Percentiles rank a stretch among this genome's conserved stretches.
These are phyloP conservation scores for Glossosoma conforme DNA, from an alignment of 1,140 invertebrate species.

Conservation along the genomic window DNA sequence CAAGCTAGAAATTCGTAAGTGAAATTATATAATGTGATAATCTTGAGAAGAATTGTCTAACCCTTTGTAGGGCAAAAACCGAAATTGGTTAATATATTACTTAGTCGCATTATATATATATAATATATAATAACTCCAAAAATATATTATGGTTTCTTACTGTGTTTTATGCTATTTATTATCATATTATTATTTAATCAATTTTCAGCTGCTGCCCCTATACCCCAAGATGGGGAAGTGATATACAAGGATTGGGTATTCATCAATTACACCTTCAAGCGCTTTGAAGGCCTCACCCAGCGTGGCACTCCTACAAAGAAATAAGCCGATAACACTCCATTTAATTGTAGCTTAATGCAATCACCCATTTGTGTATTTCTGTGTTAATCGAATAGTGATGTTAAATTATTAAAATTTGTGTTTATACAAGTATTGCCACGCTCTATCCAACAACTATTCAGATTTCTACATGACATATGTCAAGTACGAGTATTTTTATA, in stretches of 20 bases:
- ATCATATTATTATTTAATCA: conserved; percentile 6
- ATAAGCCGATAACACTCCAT: conserved; percentile 35
- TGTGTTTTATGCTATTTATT: background rate
- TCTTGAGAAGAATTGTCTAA: background rate
- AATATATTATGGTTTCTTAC: no score
- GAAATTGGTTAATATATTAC: no score
- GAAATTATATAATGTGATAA: conserved; percentile 4
- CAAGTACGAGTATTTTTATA: no score
- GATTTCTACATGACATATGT: no score
- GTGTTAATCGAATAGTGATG: conserved; percentile 6
- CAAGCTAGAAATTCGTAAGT: conserved; percentile 96
- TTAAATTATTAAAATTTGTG: no score
- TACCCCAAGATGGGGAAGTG: conserved; percentile 76
- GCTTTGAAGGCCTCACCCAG: conserved; percentile 94
- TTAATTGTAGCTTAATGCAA: background rate
- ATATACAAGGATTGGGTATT: conserved; percentile 98
- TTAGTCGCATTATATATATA: no score
- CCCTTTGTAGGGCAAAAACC: no score
- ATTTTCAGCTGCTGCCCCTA: conserved; percentile 71
- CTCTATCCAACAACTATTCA: no score
- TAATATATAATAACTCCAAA: no score
- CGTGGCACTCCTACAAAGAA: conserved; percentile 74
- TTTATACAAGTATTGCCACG: no score
- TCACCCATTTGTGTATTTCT: conserved; percentile 4
- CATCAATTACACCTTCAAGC: conserved; percentile 99